Evolutionary conservation across 1,140 invertebrate genomes (phyloP).

Genomic region (Drosophila varians): DNA sequence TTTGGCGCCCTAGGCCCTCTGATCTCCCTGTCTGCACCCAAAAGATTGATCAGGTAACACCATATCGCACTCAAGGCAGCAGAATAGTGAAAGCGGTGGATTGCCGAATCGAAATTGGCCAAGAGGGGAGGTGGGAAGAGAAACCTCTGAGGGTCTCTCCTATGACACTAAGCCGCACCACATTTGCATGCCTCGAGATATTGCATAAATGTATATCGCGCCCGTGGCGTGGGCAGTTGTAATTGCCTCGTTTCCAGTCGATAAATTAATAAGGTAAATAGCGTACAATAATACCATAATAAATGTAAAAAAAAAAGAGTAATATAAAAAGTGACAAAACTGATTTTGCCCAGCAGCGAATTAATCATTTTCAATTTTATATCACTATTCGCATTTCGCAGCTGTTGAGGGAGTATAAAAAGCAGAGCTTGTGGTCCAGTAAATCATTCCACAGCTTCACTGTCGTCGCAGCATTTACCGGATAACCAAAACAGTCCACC

Average conservation of each 20-base stretch:
- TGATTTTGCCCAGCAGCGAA: slow-evolving; percentile 42
- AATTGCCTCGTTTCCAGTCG: slow-evolving; percentile 46
- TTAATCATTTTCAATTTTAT: slow-evolving; percentile 58
- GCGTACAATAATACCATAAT: slow-evolving; percentile 12
- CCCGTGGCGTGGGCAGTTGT: slow-evolving; percentile 31
- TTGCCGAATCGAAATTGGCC: slow-evolving; percentile 22
- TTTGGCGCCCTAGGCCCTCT: slow-evolving; percentile 4
- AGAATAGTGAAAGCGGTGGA: slow-evolving; percentile 70
- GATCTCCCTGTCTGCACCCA: not conserved
- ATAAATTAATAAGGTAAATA: slow-evolving; percentile 54
- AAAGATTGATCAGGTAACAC: slow-evolving; percentile 14
- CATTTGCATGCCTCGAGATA: slow-evolving; percentile 57
- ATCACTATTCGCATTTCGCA: slow-evolving; percentile 32
- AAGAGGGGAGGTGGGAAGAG: slow-evolving; percentile 26
- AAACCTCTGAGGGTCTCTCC: slow-evolving; percentile 38
- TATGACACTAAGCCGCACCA: slow-evolving; percentile 68
- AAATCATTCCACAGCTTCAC: slow-evolving; percentile 74
- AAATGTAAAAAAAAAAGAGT: slow-evolving; percentile 19
- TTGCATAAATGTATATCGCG: slow-evolving; percentile 61
- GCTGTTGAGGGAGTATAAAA: slow-evolving; percentile 60
- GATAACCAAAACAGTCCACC: slow-evolving; percentile 36
- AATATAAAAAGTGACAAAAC: slow-evolving; percentile 67
- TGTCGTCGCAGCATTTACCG: slow-evolving; percentile 48
- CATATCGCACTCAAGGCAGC: slow-evolving; percentile 60
- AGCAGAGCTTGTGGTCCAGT: slow-evolving; percentile 29